phyloP scores from a whole-genome alignment of 2,113 vertebrate genomes.

The Oreochromis aureus region DNA sequence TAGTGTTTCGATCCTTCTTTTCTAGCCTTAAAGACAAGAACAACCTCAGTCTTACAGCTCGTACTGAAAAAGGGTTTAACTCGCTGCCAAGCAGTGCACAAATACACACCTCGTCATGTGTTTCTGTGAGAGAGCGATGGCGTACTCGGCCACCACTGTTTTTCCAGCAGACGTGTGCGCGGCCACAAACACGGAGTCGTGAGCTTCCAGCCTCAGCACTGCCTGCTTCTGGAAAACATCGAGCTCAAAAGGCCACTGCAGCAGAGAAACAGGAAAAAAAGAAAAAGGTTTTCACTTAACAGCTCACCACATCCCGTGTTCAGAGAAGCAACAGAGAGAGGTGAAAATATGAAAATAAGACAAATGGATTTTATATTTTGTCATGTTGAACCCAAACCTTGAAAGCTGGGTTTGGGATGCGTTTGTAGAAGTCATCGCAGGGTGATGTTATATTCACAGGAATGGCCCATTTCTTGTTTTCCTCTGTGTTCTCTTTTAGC shows the following conservation, averaged over 20 bases:
- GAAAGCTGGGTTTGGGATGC: constrained; percentile 86
- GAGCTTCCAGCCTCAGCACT: constrained; percentile 81
- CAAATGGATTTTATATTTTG: not conserved
- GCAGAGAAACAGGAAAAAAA: not conserved
- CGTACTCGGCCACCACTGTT: constrained; percentile 90
- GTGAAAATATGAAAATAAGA: not conserved
- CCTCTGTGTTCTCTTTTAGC: constrained; percentile 27
- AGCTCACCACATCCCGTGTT: not conserved
- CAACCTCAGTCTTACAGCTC: not conserved
- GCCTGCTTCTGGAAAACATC: constrained; percentile 93
- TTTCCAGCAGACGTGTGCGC: constrained; percentile 91
- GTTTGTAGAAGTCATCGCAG: constrained; percentile 85
- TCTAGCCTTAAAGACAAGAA: not conserved
- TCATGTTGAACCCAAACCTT: constrained; percentile 7
- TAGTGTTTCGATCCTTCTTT: not conserved
- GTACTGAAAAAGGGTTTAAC: not conserved
- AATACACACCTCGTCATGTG: constrained; percentile 86
- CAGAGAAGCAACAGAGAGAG: not conserved
- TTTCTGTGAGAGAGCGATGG: constrained; percentile 87
- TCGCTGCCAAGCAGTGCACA: not conserved
- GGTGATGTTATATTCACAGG: constrained; percentile 79
- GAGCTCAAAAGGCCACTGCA: constrained; percentile 86
- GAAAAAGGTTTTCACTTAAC: not conserved
- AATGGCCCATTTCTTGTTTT: constrained; percentile 84
- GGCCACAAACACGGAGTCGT: constrained; percentile 84